Conservation (phyloP, 2,113 vertebrate genomes). For the Acanthochromis polyacanthus region DNA sequence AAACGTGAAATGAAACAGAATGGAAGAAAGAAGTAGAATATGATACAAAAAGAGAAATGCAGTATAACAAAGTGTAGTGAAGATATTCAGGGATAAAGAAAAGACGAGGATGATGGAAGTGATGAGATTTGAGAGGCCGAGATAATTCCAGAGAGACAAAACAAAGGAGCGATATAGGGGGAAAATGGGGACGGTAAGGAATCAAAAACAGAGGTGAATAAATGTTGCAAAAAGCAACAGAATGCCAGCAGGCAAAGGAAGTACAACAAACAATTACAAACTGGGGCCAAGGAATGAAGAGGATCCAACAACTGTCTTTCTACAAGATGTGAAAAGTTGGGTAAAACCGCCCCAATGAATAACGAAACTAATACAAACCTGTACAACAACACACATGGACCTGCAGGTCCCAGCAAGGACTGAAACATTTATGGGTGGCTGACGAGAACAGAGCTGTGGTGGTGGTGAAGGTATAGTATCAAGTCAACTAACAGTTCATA, state of each 20-base stretch:
- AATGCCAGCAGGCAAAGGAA: not conserved
- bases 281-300: not conserved
- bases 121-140: not conserved
- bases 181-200: not conserved
- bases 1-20: not conserved
- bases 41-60: not conserved
- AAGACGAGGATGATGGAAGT: not conserved
- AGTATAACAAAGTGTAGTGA: not conserved
- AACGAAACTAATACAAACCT: constrained; percentile 22
- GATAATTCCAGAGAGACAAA: not conserved
- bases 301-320: not conserved
- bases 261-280: not conserved
- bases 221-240: not conserved
- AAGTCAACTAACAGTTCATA: too few relatives aligned
- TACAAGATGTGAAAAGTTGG: not conserved
- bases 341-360: not conserved
- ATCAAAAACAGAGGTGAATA: not conserved
- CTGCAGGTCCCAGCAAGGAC: too few relatives aligned
- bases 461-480: too few relatives aligned
- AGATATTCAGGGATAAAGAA: too few relatives aligned
- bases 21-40: not conserved
- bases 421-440: not conserved
- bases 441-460: not conserved
- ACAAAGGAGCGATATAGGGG: not conserved
- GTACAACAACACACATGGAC: constrained; percentile 8